phyloP scores from a whole-genome alignment of 2,113 vertebrate genomes.

The Hippocampus mohnikei region DNA sequence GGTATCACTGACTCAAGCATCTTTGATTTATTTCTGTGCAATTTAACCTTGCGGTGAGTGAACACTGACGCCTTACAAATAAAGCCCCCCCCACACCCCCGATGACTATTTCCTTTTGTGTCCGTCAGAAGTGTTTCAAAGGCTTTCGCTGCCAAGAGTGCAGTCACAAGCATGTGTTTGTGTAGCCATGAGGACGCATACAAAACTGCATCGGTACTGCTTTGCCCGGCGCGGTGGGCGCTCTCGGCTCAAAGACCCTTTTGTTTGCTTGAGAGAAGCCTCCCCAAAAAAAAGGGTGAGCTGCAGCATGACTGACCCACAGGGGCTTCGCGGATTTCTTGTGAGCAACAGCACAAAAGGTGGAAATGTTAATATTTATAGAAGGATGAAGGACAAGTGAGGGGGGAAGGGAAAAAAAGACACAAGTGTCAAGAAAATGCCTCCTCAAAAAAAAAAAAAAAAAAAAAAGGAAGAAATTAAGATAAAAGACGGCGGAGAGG shows the following conservation, averaged over 20 bases:
- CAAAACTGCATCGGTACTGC: conserved; percentile 41
- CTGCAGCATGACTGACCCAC: conserved; percentile 56
- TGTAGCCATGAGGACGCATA: conserved; percentile 35
- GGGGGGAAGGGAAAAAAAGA: no score
- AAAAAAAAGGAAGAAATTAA: conserved; percentile 12
- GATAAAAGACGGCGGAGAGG: conserved; percentile 28
- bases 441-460: no score
- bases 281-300: conserved; percentile 13
- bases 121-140: background rate
- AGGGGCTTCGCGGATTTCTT: conserved; percentile 31
- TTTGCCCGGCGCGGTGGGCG: conserved; percentile 47
- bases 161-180: conserved; percentile 58
- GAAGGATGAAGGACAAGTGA: background rate
- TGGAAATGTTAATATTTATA: conserved; percentile 30
- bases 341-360: conserved; percentile 31
- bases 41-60: conserved; percentile 3
- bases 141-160: conserved; percentile 12
- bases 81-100: background rate
- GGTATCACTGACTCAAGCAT: background rate
- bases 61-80: background rate
- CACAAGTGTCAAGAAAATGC: no score
- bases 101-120: background rate
- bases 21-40: conserved; percentile 6
- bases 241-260: conserved; percentile 57
- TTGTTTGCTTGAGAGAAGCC: conserved; percentile 43